Percentiles rank a stretch among this genome's conserved stretches.
phyloP scores from a whole-genome alignment of 2,113 vertebrate species.

The Lampris megalopsis region DNA sequence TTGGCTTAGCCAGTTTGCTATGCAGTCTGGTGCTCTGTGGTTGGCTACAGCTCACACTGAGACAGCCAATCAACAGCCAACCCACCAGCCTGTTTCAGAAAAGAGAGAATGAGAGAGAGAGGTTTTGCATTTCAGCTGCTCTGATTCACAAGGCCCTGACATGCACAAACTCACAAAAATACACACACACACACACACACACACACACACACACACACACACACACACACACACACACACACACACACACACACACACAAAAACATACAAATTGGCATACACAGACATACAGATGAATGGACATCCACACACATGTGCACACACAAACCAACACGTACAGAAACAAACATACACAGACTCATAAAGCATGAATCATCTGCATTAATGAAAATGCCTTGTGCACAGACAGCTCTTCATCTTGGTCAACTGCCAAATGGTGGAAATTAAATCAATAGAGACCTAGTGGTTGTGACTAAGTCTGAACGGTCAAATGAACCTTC shows the following conservation, averaged over 20 bases:
- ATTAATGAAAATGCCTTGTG: slow-evolving; percentile 19
- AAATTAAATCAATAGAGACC: not conserved
- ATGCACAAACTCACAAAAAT: not conserved
- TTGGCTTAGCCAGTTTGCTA: slow-evolving; percentile 16
- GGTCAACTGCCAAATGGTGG: slow-evolving; percentile 16
- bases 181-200: too few relatives aligned
- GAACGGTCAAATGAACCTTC: not conserved
- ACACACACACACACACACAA: too few relatives aligned
- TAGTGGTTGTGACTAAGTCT: not conserved
- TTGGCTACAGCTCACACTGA: slow-evolving; percentile 38
- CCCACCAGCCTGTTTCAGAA: slow-evolving; percentile 31
- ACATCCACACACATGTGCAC: too few relatives aligned
- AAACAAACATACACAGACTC: slow-evolving; percentile 6
- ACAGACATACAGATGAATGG: too few relatives aligned
- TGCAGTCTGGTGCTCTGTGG: slow-evolving; percentile 35
- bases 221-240: not conserved
- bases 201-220: not conserved
- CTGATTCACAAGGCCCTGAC: slow-evolving; percentile 28
- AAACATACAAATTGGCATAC: too few relatives aligned
- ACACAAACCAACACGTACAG: too few relatives aligned
- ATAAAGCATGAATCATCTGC: not conserved
- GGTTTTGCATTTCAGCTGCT: slow-evolving; percentile 11
- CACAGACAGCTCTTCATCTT: slow-evolving; percentile 38
- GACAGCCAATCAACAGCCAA: slow-evolving; percentile 36
- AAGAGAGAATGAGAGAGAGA: not conserved